These are phyloP conservation scores for Hippopotamyrus pictus DNA, from an alignment of 2,797 vertebrate genomes.

Conservation along the genomic window DNA sequence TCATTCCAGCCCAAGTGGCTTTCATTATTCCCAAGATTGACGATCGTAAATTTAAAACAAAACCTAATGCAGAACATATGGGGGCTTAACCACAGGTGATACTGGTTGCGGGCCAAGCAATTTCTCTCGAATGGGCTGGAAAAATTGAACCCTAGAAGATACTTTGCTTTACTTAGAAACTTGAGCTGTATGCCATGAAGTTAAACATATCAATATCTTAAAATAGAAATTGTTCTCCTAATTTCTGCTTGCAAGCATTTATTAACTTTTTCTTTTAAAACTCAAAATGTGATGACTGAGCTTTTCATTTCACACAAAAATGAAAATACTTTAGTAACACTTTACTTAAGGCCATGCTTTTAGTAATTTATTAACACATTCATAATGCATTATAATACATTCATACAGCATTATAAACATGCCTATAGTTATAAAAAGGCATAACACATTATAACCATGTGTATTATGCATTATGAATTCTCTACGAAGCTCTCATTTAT, in stretches of 20 bases:
- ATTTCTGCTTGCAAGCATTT: slow-evolving; percentile 1
- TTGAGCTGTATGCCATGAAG: slow-evolving; percentile 36
- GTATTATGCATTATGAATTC: background rate
- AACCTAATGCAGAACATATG: slow-evolving; percentile 66
- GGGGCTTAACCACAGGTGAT: slow-evolving; percentile 68
- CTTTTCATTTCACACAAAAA: background rate
- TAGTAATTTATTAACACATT: background rate
- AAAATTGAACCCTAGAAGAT: slow-evolving; percentile 41
- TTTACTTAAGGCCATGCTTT: background rate
- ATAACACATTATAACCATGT: background rate
- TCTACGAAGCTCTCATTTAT: background rate
- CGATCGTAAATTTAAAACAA: slow-evolving; percentile 58
- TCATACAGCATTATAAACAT: background rate
- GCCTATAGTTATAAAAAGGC: background rate
- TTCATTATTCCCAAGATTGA: slow-evolving; percentile 41
- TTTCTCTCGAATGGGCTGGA: slow-evolving; percentile 37
- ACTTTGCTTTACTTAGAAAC: slow-evolving; percentile 43
- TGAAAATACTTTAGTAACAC: background rate
- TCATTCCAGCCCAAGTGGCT: slow-evolving; percentile 58
- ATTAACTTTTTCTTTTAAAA: background rate
- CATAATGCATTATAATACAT: background rate
- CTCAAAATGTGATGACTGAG: background rate
- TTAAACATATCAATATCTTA: slow-evolving; percentile 40
- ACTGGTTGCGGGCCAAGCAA: slow-evolving; percentile 44
- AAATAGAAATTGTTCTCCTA: slow-evolving; percentile 15